These are phyloP conservation scores for Loxodonta africana DNA, from an alignment of 2,113 vertebrate genomes.

Conservation along the genomic window DNA sequence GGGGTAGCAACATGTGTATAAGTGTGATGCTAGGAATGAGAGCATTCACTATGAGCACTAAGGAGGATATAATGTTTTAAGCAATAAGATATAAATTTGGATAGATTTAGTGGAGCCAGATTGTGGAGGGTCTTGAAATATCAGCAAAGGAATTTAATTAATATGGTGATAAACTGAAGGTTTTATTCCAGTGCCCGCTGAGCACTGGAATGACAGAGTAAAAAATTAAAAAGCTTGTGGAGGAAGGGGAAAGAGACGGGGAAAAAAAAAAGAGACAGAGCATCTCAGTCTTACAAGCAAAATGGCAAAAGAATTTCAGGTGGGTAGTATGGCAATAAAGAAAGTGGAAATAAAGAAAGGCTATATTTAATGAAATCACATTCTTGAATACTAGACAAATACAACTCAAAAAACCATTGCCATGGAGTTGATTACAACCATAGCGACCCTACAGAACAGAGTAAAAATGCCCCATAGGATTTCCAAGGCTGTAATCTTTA, in stretches of 20 bases:
- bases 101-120: not conserved
- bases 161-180: not conserved
- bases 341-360: not conserved
- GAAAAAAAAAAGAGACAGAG: not conserved
- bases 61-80: not conserved
- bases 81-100: not conserved
- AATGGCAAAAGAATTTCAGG: not conserved
- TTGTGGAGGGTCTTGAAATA: not conserved
- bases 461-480: no score
- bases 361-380: slow-evolving; percentile 1
- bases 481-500: no score
- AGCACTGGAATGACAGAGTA: not conserved
- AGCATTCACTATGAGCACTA: not conserved
- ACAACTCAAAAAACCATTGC: not conserved
- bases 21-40: not conserved
- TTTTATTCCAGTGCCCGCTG: not conserved
- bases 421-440: no score
- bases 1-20: not conserved
- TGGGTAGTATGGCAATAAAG: not conserved
- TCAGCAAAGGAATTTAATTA: not conserved
- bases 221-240: not conserved
- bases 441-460: no score
- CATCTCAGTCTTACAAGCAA: not conserved
- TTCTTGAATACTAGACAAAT: not conserved
- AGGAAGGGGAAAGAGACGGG: not conserved